Base-by-base conservation (phyloP, 2,113 vertebrate species). In the Sinocyclocheilus grahami region DNA sequence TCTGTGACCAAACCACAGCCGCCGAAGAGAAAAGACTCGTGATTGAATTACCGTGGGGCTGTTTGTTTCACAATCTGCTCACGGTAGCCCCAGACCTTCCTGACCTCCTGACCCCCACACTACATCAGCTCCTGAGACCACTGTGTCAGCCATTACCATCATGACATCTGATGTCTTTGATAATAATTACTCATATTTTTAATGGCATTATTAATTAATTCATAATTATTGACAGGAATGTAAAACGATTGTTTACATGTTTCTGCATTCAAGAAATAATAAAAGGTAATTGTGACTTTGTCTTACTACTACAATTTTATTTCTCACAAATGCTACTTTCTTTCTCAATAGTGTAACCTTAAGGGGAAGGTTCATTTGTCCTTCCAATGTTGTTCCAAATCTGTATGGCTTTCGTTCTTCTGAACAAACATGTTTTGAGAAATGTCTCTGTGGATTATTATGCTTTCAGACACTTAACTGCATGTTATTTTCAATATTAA, bases 41-140 rank as follows among this genome's bases (percentile, higher is more conserved):
- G 72, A 62, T 63, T 76, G 53, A 75, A 76, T 62, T 82, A 53
- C 53, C 27, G 51, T 39, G 48, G 4, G 37, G 76, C 37, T 62
- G 74, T 79, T 30, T 74, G 33, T 81, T 76, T 71, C 46, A 27
- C 13, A 48, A 42, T 83, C 53, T 86, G 72, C 86, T 74, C 30
- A 55, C 20, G 20, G 46, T 16, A 74, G 48, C 67, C 30, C 13
- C 20, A 39, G 67, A 74, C 30, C 82, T 82, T 82, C 39, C 22
- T 65, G 79, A 82, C 60, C 78, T 65, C 39, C 60, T 81, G 77
- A 60, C 53, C 37, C 76, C 33, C n/a, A 86, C 2, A 48, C 14
- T 33, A 20, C 62, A 3, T 60, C 77, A 81, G 48, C 18, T 72
- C 14, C 53, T 4, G 55, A 33, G 46, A 63, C 69, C 33, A 11